Evolutionary conservation across 2,113 vertebrate species (phyloP).

Genomic region (Oenanthe melanoleuca): DNA sequence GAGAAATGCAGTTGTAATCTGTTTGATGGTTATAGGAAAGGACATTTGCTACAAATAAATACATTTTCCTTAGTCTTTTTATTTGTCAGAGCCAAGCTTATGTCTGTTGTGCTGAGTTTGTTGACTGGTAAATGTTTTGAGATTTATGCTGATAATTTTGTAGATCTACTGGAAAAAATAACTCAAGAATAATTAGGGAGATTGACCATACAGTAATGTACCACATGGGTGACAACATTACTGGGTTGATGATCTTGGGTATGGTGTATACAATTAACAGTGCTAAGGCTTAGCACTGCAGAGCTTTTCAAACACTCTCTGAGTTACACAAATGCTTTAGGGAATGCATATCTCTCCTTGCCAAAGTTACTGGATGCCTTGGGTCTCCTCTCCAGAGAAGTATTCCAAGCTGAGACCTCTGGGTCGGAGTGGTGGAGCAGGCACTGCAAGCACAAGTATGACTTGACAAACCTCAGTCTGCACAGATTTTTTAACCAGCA

Average conservation of each 20-base stretch:
- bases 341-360: constrained; percentile 43
- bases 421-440: not conserved
- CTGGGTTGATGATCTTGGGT: constrained; percentile 18
- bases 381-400: constrained; percentile 20
- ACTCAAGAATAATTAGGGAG: constrained; percentile 59
- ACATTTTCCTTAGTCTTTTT: constrained; percentile 53
- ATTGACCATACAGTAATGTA: constrained; percentile 39
- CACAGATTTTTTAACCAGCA: not conserved
- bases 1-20: constrained; percentile 26
- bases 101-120: constrained; percentile 56
- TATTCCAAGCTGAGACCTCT: not conserved
- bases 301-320: constrained; percentile 31
- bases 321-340: constrained; percentile 14
- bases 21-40: constrained; percentile 48
- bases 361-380: constrained; percentile 36
- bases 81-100: constrained; percentile 52
- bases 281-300: not conserved
- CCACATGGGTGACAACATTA: not conserved
- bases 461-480: constrained; percentile 1
- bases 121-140: constrained; percentile 57
- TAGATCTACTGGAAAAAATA: constrained; percentile 59
- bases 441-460: not conserved
- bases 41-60: constrained; percentile 63
- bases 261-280: constrained; percentile 51
- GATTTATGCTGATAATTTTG: constrained; percentile 32